Percentiles rank a stretch among this genome's conserved stretches.
These are phyloP conservation scores for Diplogasteroides magnus DNA, from an alignment of 1,140 invertebrate species.

Conservation along the genomic window DNA sequence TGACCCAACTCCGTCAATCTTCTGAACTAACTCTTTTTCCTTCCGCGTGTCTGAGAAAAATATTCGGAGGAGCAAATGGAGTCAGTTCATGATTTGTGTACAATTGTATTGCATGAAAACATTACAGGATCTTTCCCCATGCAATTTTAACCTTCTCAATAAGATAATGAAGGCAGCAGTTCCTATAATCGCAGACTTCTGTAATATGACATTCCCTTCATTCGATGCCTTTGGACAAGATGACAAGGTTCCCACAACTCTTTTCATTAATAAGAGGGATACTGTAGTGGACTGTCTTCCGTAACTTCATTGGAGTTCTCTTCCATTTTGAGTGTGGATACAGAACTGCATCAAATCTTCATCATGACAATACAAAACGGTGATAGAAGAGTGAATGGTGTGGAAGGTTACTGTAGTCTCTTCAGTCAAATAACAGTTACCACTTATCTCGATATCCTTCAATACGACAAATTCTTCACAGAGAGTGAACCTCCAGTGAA, in stretches of 20 bases:
- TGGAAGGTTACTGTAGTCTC: not conserved
- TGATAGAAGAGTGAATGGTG: not conserved
- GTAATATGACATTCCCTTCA: not conserved
- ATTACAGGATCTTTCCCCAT: not conserved
- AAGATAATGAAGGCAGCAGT: not conserved
- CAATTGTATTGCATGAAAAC: not conserved
- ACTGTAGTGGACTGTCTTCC: not conserved
- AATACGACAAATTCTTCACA: not conserved
- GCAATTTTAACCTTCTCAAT: not conserved
- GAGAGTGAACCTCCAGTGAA: not conserved
- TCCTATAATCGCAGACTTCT: not conserved
- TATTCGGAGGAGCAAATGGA: not conserved
- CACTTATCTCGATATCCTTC: not conserved
- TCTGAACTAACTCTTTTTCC: not conserved
- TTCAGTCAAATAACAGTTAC: not conserved
- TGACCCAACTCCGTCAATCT: not conserved
- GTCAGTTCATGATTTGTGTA: not conserved
- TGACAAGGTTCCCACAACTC: not conserved
- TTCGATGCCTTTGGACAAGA: not conserved
- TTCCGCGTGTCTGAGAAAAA: not conserved
- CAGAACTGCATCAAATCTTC: not conserved
- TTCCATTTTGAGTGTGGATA: not conserved
- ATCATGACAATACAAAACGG: not conserved
- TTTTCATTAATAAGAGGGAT: not conserved
- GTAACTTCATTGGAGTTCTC: not conserved